A percentile compares a stretch with the other conserved stretches of the same genome.
phyloP scores from a whole-genome alignment of 2,797 vertebrate genomes.

The Micrastur ruficollis region DNA sequence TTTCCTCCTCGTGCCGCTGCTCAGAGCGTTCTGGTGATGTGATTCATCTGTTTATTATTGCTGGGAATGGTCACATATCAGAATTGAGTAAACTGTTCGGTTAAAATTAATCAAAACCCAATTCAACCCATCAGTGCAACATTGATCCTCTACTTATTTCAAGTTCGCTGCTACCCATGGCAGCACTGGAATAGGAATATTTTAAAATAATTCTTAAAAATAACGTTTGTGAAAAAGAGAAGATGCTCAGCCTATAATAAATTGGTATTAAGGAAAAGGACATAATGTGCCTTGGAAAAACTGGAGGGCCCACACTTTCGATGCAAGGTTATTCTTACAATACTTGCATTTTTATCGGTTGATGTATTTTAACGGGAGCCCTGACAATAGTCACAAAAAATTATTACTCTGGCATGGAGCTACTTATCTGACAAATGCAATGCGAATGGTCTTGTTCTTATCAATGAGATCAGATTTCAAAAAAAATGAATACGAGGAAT shows the following conservation, averaged over 20 bases:
- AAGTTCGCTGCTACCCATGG: background rate
- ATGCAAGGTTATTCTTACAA: slow-evolving; percentile 76
- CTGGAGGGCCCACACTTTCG: slow-evolving; percentile 13
- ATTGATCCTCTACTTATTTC: background rate
- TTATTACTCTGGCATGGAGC: slow-evolving; percentile 65
- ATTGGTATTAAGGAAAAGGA: slow-evolving; percentile 19
- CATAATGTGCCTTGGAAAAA: slow-evolving; percentile 15
- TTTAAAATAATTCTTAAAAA: background rate
- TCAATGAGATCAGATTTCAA: slow-evolving; percentile 77
- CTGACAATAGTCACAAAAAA: slow-evolving; percentile 76
- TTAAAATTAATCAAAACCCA: slow-evolving; percentile 47
- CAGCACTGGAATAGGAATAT: background rate
- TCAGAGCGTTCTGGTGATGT: background rate
- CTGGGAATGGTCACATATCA: background rate
- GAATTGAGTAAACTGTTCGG: background rate
- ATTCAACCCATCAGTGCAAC: background rate
- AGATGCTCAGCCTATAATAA: background rate
- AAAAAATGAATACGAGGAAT: slow-evolving; percentile 58
- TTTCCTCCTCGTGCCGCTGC: background rate
- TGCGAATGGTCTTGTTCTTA: slow-evolving; percentile 68
- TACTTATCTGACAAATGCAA: slow-evolving; percentile 76
- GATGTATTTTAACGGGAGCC: slow-evolving; percentile 70
- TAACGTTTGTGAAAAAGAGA: background rate
- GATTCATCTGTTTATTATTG: slow-evolving; percentile 21
- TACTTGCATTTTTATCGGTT: slow-evolving; percentile 76